Conservation (phyloP, 2,113 vertebrate species). For the Eretmochelys imbricata region DNA sequence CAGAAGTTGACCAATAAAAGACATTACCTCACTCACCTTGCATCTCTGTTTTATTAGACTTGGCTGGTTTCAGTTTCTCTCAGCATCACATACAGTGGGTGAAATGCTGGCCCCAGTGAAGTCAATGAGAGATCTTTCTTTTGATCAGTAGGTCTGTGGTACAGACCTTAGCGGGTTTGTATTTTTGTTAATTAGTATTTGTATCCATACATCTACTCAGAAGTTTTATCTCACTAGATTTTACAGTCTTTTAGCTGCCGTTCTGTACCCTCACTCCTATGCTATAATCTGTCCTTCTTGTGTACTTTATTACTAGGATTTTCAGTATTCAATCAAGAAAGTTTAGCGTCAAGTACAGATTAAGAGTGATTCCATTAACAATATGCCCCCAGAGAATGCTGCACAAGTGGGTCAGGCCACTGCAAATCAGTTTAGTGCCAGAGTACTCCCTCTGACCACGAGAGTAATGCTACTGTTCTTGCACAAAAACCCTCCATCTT, state of each 20-base stretch:
- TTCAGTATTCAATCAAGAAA: neutral
- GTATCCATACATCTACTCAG: neutral
- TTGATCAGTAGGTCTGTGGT: neutral
- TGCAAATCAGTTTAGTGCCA: neutral
- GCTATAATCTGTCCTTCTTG: neutral
- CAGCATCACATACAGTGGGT: neutral
- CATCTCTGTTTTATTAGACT: neutral
- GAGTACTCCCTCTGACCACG: neutral
- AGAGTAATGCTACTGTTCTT: neutral
- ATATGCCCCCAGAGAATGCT: neutral
- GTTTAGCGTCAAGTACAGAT: neutral
- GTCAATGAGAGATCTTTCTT: neutral
- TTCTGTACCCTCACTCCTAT: neutral
- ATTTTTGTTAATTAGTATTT: neutral
- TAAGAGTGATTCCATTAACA: neutral
- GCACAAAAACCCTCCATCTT: fast-evolving
- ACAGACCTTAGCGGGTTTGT: neutral
- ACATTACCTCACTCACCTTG: neutral
- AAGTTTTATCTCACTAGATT: neutral
- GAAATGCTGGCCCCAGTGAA: neutral
- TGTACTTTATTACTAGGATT: neutral
- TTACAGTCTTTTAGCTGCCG: neutral
- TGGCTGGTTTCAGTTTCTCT: neutral
- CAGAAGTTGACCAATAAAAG: neutral
- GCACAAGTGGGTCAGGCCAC: neutral